Evolutionary conservation across 1,140 invertebrate species (phyloP).

Genomic region (Oreohelix idahoensis): DNA sequence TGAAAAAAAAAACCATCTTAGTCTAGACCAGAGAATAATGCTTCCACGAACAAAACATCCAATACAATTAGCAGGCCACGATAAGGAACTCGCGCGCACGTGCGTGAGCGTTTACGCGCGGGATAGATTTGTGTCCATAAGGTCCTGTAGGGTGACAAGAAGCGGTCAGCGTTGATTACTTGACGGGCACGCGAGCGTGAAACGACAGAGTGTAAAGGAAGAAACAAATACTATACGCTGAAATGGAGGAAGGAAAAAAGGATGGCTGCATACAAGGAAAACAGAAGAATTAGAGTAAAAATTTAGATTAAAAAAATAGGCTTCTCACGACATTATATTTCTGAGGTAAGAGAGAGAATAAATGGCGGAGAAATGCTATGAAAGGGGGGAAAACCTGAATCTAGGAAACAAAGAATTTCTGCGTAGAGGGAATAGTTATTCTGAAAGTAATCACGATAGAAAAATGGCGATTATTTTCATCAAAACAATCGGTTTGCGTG

Average conservation of each 20-base stretch:
- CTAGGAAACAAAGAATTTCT: neutral
- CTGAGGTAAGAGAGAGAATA: neutral
- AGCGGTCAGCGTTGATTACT: too few relatives aligned
- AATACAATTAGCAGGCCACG: constrained; percentile 23
- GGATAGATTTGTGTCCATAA: too few relatives aligned
- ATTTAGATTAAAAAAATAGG: neutral
- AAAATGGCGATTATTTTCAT: neutral
- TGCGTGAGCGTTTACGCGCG: neutral
- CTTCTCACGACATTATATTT: neutral
- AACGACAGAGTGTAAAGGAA: neutral
- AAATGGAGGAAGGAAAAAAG: neutral
- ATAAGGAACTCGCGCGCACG: neutral
- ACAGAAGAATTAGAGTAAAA: neutral
- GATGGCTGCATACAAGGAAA: neutral
- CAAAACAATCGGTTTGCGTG: neutral
- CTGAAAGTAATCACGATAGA: neutral
- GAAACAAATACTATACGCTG: too few relatives aligned
- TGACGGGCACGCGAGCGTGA: too few relatives aligned
- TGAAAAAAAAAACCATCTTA: neutral
- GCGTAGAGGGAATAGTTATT: neutral
- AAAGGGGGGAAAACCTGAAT: neutral
- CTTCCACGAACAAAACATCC: constrained; percentile 9
- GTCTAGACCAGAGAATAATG: constrained; percentile 7
- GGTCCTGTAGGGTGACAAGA: too few relatives aligned
- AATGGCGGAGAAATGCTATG: neutral